phyloP scores from a whole-genome alignment of 2,888 invertebrate genomes.

The Xestia sexstrigata region DNA sequence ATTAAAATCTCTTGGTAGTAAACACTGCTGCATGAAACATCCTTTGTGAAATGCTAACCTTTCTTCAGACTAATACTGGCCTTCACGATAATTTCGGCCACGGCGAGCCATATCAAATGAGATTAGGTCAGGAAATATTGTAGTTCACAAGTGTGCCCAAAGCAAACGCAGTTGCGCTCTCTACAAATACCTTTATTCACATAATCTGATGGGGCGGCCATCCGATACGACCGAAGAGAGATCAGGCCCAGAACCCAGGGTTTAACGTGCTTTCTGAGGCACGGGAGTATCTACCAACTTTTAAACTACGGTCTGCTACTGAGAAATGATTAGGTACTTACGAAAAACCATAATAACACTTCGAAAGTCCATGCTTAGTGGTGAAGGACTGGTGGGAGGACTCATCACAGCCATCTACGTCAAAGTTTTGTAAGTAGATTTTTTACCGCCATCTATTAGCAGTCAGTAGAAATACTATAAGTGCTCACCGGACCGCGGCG shows the following conservation, averaged over 20 bases:
- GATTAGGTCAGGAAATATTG: too few relatives aligned
- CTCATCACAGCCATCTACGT: not conserved
- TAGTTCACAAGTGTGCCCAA: too few relatives aligned
- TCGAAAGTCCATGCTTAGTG: too few relatives aligned
- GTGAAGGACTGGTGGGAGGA: not conserved
- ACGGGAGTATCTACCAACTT: not conserved
- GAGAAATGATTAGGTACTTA: not conserved
- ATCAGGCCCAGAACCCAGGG: not conserved
- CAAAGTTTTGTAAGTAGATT: not conserved
- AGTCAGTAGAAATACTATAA: not conserved
- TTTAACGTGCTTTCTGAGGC: not conserved
- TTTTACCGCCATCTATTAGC: slow-evolving; percentile 37
- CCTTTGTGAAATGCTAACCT: too few relatives aligned
- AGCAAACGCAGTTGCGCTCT: too few relatives aligned
- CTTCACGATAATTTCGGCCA: too few relatives aligned
- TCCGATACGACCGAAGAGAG: not conserved
- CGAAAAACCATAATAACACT: not conserved
- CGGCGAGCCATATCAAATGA: too few relatives aligned
- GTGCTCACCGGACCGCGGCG: too few relatives aligned
- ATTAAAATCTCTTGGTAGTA: too few relatives aligned
- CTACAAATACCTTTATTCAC: too few relatives aligned
- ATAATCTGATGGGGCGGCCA: not conserved
- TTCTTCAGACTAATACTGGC: too few relatives aligned
- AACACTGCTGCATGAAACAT: too few relatives aligned
- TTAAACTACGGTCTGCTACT: not conserved